A percentile compares a stretch with the other conserved stretches of the same genome.
phyloP scores from a whole-genome alignment of 2,888 invertebrate genomes.

The Sphaeridia pumilis region DNA sequence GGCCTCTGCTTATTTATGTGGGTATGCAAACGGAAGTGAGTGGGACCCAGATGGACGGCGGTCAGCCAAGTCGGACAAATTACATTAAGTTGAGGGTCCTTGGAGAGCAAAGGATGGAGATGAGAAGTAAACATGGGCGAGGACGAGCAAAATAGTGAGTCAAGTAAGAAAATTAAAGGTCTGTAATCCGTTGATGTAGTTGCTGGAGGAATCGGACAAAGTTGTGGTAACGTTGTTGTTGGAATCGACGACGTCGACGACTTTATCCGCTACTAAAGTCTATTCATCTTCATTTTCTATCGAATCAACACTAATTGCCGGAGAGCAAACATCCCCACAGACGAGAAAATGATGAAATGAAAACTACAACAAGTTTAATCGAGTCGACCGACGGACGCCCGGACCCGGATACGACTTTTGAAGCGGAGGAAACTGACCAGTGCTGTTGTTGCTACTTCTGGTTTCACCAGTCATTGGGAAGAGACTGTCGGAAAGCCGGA shows the following conservation, averaged over 20 bases:
- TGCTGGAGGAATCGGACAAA: no score
- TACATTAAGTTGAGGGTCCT: not conserved
- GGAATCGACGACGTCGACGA: not conserved
- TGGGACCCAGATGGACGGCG: not conserved
- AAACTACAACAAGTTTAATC: no score
- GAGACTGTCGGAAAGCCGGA: no score
- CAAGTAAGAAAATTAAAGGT: no score
- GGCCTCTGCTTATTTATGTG: not conserved
- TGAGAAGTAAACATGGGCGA: not conserved
- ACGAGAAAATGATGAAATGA: no score
- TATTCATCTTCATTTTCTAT: slow-evolving; percentile 2
- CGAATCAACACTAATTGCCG: not conserved
- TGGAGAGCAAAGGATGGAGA: not conserved
- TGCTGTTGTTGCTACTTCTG: no score
- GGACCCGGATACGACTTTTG: no score
- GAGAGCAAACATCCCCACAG: not conserved
- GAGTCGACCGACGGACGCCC: no score
- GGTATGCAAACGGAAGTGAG: not conserved
- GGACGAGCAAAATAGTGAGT: no score
- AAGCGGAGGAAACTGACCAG: no score
- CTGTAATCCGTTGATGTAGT: no score
- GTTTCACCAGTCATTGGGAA: not conserved
- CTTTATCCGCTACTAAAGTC: not conserved
- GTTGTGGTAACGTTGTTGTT: no score
- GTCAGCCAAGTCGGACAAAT: not conserved